These are phyloP conservation scores for Bufotes viridis DNA, from an alignment of 2,797 vertebrate genomes.

Conservation along the genomic window DNA sequence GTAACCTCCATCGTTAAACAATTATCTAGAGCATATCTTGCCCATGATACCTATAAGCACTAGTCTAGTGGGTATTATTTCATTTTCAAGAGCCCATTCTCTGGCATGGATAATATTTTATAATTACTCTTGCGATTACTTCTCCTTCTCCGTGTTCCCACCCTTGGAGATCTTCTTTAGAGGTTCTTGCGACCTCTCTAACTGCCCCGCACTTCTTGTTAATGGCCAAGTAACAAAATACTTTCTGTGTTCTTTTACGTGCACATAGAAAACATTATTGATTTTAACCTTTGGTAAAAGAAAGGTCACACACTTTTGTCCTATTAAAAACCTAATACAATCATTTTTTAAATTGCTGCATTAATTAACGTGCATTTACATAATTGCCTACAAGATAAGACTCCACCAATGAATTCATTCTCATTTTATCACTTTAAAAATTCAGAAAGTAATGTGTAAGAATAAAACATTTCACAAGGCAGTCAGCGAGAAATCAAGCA, in stretches of 20 bases:
- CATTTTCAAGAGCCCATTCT: background rate
- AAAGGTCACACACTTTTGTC: background rate
- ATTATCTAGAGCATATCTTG: background rate
- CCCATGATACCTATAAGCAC: background rate
- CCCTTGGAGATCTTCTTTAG: background rate
- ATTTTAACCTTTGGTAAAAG: background rate
- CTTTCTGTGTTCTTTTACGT: background rate
- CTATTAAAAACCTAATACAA: background rate
- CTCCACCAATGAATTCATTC: background rate
- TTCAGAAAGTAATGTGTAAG: slow-evolving; percentile 21
- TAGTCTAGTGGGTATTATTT: background rate
- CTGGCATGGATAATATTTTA: background rate
- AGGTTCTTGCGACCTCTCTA: background rate
- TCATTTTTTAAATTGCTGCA: background rate
- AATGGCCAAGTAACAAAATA: background rate
- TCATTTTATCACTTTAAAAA: slow-evolving; percentile 15
- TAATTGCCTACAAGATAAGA: slow-evolving; percentile 14
- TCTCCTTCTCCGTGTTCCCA: background rate
- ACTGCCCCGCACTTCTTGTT: background rate
- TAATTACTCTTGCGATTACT: background rate
- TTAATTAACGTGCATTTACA: slow-evolving; percentile 14
- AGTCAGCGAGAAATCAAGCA: slow-evolving; percentile 24
- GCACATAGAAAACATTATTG: background rate
- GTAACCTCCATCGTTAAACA: background rate
- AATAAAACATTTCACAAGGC: slow-evolving; percentile 24